Percentiles rank a stretch among this genome's conserved stretches.
These are phyloP conservation scores for Pseudomugil tenellus DNA, from an alignment of 2,797 vertebrate species.

Conservation along the genomic window DNA sequence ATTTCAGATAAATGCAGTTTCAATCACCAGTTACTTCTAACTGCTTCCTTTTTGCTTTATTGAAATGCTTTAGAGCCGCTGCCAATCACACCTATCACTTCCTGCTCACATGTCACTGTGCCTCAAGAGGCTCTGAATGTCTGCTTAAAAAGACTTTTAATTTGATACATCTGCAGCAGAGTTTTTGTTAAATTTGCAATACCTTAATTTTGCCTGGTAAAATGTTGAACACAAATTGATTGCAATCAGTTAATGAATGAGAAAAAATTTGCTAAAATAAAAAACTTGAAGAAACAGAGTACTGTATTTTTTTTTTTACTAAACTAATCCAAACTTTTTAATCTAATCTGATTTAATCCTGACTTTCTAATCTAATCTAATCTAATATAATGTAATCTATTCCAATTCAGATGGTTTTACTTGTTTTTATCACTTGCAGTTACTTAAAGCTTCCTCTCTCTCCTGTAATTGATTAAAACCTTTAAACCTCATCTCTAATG, in stretches of 20 bases:
- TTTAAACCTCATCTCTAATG: not conserved
- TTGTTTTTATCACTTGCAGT: not conserved
- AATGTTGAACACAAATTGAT: conserved; percentile 10
- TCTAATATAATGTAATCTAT: not conserved
- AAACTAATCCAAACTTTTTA: not conserved
- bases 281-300: not conserved
- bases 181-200: conserved; percentile 11
- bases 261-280: conserved; percentile 5
- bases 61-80: conserved; percentile 5
- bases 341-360: not conserved
- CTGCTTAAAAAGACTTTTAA: conserved; percentile 25
- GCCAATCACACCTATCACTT: conserved; percentile 19
- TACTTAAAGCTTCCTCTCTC: not conserved
- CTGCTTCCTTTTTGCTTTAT: conserved; percentile 12
- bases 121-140: conserved; percentile 16
- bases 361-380: not conserved
- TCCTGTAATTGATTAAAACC: not conserved
- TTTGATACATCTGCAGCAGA: conserved; percentile 34
- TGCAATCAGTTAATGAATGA: conserved; percentile 23
- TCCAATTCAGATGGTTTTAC: not conserved
- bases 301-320: not conserved
- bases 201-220: not conserved
- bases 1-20: not conserved
- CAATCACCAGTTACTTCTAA: conserved; percentile 18
- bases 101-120: conserved; percentile 32